A percentile compares a stretch with the other conserved stretches of the same genome.
Evolutionary conservation across 2,113 vertebrate species (phyloP).

Genomic region (Leucosticte australis): DNA sequence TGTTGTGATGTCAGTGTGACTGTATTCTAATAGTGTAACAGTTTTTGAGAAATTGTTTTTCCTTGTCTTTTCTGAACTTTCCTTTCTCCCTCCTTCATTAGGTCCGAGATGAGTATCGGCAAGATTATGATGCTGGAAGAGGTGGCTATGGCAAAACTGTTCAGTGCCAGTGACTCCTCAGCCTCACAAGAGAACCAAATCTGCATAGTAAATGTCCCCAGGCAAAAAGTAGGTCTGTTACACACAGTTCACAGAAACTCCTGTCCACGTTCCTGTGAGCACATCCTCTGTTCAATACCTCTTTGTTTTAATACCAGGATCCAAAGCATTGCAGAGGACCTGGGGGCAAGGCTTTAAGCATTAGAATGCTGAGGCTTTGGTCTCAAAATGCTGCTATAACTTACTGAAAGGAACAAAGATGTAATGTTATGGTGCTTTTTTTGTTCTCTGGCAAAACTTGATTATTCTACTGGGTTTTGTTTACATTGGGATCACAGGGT

Average conservation of each 20-base stretch:
- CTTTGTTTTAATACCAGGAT: neutral
- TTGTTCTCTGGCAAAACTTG: constrained; percentile 25
- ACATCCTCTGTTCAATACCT: neutral
- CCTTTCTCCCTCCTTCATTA: neutral
- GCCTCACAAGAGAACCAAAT: neutral
- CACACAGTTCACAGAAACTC: neutral
- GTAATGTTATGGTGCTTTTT: neutral
- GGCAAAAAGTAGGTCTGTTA: neutral
- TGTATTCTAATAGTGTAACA: neutral
- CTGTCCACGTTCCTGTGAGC: neutral
- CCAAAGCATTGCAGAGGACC: neutral
- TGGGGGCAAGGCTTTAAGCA: neutral
- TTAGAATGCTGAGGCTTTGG: neutral
- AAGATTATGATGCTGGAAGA: constrained; percentile 83
- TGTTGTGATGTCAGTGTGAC: neutral
- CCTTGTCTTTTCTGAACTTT: neutral
- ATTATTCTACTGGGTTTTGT: neutral
- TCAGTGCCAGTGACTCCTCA: constrained; percentile 60
- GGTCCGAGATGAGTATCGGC: constrained; percentile 84
- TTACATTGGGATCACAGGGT: constrained; percentile 6
- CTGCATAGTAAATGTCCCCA: neutral
- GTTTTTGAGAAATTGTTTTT: neutral
- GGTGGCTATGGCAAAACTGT: constrained; percentile 85
- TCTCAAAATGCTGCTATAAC: constrained; percentile 6
- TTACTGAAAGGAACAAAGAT: neutral